A percentile compares a stretch with the other conserved stretches of the same genome.
phyloP scores from a whole-genome alignment of 2,113 vertebrate genomes.

The Spea multiplicata region DNA sequence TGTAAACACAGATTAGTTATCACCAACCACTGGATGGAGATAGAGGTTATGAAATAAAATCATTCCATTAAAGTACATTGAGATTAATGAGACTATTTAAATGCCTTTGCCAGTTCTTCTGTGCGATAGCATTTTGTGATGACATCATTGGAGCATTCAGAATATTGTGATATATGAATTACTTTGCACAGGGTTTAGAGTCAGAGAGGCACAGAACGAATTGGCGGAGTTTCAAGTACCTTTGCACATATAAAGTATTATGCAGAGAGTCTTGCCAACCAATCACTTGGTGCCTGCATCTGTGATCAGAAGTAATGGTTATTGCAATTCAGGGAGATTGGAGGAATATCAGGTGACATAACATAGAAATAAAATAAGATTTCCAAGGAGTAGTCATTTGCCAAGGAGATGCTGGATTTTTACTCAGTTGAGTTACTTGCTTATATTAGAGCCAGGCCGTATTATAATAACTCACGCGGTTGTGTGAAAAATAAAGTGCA shows the following conservation, averaged over 20 bases:
- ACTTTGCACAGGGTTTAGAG: constrained; percentile 57
- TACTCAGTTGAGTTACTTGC: no score
- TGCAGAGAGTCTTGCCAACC: constrained; percentile 50
- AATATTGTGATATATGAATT: constrained; percentile 63
- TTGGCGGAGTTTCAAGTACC: constrained; percentile 59
- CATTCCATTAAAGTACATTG: constrained; percentile 55
- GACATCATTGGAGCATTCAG: constrained; percentile 60
- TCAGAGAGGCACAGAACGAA: constrained; percentile 46
- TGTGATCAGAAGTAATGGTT: constrained; percentile 59
- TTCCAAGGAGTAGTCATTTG: neutral
- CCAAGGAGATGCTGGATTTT: no score
- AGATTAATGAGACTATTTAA: constrained; percentile 61
- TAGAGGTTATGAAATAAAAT: constrained; percentile 55
- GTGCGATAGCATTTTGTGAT: constrained; percentile 54
- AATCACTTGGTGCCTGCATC: constrained; percentile 53
- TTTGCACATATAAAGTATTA: constrained; percentile 51
- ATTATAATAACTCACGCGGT: no score
- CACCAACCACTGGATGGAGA: constrained; percentile 54
- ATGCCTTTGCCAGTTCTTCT: constrained; percentile 51
- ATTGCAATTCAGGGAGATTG: constrained; percentile 43
- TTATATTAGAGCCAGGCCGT: no score
- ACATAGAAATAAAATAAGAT: neutral
- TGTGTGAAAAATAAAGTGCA: no score
- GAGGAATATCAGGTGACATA: constrained; percentile 1
- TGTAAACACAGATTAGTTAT: constrained; percentile 66